Evolutionary conservation across 2,888 invertebrate species (phyloP).

Genomic region (Orthosia incerta): DNA sequence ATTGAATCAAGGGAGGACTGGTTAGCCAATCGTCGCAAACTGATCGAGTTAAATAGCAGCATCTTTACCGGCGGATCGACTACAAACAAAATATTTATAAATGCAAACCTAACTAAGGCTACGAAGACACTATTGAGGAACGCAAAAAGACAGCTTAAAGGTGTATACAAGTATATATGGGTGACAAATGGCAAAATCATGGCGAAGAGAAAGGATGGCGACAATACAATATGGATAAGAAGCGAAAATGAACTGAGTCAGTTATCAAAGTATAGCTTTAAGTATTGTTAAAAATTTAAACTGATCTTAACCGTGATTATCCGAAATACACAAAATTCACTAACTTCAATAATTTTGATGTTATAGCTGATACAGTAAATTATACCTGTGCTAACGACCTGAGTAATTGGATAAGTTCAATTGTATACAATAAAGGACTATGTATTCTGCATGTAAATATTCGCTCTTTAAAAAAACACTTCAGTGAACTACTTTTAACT

Average conservation of each 20-base stretch:
- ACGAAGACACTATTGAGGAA: conserved; percentile 4
- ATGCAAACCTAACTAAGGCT: conserved; percentile 27
- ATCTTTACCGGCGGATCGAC: no score
- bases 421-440: conserved; percentile 6
- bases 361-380: neutral
- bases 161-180: conserved; percentile 21
- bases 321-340: no score
- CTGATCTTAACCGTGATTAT: neutral
- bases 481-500: conserved; percentile 26
- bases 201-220: conserved; percentile 24
- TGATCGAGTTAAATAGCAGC: conserved; percentile 12
- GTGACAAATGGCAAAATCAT: conserved; percentile 7
- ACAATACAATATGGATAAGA: conserved; percentile 1
- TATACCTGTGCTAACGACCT: conserved; percentile 6
- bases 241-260: conserved; percentile 10
- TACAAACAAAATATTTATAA: conserved; percentile 25
- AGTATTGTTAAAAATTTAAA: neutral
- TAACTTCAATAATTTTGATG: no score
- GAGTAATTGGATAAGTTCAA: conserved; percentile 12
- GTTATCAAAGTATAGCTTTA: conserved; percentile 8
- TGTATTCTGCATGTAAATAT: conserved; percentile 28
- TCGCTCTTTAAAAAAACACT: conserved; percentile 30
- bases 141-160: conserved; percentile 28
- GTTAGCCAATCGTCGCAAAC: conserved; percentile 13
- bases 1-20: conserved; percentile 13